Conservation (phyloP, 1,140 invertebrate species). For the Mactra quadrangularis region DNA sequence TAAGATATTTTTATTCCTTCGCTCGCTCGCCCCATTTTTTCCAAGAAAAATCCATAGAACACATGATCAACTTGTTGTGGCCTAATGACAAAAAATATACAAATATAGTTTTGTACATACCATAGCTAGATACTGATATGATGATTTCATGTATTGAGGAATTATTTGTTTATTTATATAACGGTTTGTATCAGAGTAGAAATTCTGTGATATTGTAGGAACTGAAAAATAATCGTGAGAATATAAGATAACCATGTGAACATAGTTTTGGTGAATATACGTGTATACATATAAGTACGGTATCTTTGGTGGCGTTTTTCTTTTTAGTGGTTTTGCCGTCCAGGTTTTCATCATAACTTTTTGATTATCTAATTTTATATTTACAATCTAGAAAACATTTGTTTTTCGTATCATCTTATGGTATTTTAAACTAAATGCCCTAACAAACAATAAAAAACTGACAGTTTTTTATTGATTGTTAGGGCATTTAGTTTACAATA, state of each 20-base stretch:
- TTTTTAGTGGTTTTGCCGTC: no score
- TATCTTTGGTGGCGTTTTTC: background rate
- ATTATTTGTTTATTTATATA: conserved; percentile 30
- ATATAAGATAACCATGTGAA: background rate
- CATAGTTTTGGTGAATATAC: background rate
- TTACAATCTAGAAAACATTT: no score
- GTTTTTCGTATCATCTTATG: no score
- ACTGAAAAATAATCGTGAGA: conserved; percentile 14
- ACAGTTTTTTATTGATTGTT: no score
- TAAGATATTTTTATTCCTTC: background rate
- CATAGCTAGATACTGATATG: conserved; percentile 59
- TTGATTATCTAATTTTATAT: background rate
- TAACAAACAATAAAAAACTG: no score
- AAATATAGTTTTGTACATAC: conserved; percentile 12
- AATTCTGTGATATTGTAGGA: conserved; percentile 6
- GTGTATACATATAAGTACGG: background rate
- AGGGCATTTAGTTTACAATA: no score
- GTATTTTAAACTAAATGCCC: no score
- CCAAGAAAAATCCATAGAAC: background rate
- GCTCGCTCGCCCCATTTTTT: background rate
- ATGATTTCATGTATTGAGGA: conserved; percentile 13
- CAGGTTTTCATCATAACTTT: no score
- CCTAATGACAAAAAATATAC: background rate
- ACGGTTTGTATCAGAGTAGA: background rate
- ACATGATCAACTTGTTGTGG: background rate